Percentiles rank a stretch among this genome's conserved stretches.
Evolutionary conservation across 2,113 vertebrate species (phyloP).

Genomic region (Chloebia gouldiae): DNA sequence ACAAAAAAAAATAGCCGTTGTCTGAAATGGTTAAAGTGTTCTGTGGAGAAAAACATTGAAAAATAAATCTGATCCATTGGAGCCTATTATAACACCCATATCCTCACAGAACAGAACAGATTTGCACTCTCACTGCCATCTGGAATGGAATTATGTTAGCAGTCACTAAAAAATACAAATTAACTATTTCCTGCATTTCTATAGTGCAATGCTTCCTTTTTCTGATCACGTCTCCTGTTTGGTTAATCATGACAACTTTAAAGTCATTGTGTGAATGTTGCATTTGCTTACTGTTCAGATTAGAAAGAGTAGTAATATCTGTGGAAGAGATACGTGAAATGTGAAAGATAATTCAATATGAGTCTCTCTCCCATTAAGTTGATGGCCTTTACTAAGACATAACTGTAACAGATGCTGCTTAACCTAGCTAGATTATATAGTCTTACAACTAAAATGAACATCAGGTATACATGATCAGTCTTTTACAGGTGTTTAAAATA

Average conservation of each 20-base stretch:
- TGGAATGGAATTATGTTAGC: conserved; percentile 46
- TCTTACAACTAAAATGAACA: conserved; percentile 33
- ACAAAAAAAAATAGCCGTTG: background rate
- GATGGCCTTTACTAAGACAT: background rate
- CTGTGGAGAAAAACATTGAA: background rate
- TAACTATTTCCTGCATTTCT: conserved; percentile 32
- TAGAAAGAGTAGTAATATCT: background rate
- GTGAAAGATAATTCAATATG: background rate
- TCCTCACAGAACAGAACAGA: conserved; percentile 55
- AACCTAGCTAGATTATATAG: background rate
- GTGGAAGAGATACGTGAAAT: background rate
- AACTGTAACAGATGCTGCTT: conserved; percentile 14
- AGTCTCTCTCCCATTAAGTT: background rate
- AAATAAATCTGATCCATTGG: conserved; percentile 26
- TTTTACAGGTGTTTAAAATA: conserved; percentile 36
- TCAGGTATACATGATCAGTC: conserved; percentile 1
- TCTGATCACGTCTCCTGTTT: background rate
- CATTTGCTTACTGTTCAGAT: background rate
- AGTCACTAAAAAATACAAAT: conserved; percentile 13
- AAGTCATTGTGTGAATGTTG: background rate
- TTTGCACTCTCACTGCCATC: conserved; percentile 52
- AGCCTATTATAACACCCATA: conserved; percentile 44
- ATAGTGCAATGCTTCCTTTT: background rate
- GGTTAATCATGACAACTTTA: background rate
- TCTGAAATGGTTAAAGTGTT: conserved; percentile 45